Conservation (phyloP, 2,113 vertebrate species). For the Excalfactoria chinensis region DNA sequence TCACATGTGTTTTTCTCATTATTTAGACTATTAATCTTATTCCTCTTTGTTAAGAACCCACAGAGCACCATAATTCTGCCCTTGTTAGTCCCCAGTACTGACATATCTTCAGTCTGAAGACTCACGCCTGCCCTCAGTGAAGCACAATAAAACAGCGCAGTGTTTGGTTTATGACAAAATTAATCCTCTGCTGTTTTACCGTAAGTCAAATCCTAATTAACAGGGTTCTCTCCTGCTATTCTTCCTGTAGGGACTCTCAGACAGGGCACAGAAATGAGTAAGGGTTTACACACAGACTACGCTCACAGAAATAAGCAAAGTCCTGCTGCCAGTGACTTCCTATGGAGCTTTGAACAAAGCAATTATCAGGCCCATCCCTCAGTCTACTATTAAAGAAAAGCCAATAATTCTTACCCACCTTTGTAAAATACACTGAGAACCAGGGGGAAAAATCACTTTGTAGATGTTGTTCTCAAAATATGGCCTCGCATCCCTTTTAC, state of each 20-base stretch:
- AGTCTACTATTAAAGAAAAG: background rate
- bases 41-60: slow-evolving; percentile 6
- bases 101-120: background rate
- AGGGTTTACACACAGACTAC: background rate
- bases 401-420: background rate
- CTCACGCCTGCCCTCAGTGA: background rate
- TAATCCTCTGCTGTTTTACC: background rate
- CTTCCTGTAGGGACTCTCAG: background rate
- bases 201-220: slow-evolving; percentile 17
- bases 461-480: background rate
- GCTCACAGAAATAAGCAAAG: background rate
- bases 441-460: background rate
- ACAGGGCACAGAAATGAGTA: background rate
- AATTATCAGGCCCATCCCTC: background rate
- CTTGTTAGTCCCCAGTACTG: background rate
- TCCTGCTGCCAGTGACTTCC: background rate
- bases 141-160: background rate
- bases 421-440: background rate
- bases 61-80: background rate
- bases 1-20: background rate
- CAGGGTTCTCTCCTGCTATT: background rate
- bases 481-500: background rate
- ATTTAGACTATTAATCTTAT: slow-evolving; percentile 7
- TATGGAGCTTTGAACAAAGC: background rate
- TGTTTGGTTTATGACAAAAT: background rate